Evolutionary conservation across 2,888 invertebrate species (phyloP), one percentile per base, ranked within the genome.

Genomic region (Anagyrus pseudococci): DNA sequence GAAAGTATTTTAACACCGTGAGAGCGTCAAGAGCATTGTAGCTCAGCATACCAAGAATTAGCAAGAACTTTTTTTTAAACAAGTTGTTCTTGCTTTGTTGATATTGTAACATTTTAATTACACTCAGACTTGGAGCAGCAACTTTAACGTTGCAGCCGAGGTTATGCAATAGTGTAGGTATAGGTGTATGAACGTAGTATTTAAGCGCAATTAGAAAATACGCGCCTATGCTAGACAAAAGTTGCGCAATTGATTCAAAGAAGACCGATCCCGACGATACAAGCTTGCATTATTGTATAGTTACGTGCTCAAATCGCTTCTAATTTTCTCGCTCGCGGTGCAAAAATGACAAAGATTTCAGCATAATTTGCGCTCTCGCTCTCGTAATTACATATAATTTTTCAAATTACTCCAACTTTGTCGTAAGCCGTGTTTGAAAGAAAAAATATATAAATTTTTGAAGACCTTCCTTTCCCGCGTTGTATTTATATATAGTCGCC

Each of bases 231-330:
- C 44, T 54, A 47, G 62, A 62, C 59, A 41, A 57, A 63, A 49
- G 60, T 66, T 66, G 57, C 62, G 55, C 49, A 63, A 66, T 60
- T 63, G 57, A 54, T 57, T 56, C 66, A 66, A 63, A 66, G 62
- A 59, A 62, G 58, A 49, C 33, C 52, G 62, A 53, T 53, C n/a
- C 25, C 46, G 40, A 47, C 19, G 49, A 61, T 56, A 17, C 48
- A 48, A 53, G 48, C 33, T 22, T 46, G 56, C 57, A 59, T 66
- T 62, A 66, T 66, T 66, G 59, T 58, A 56, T 53, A 62, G 37
- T 61, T 62, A 58, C 40, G 50, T 49, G 55, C 55, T 54, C 62
- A 62, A 62, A 62, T 62, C 62, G 62, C 62, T 62, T 48, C 62
- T 59, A 55, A 62, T 66, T 66, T 62, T 59, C 59, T 55, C 56